Conservation (phyloP, 1,140 invertebrate species). For the Drosophila malerkotliana region DNA sequence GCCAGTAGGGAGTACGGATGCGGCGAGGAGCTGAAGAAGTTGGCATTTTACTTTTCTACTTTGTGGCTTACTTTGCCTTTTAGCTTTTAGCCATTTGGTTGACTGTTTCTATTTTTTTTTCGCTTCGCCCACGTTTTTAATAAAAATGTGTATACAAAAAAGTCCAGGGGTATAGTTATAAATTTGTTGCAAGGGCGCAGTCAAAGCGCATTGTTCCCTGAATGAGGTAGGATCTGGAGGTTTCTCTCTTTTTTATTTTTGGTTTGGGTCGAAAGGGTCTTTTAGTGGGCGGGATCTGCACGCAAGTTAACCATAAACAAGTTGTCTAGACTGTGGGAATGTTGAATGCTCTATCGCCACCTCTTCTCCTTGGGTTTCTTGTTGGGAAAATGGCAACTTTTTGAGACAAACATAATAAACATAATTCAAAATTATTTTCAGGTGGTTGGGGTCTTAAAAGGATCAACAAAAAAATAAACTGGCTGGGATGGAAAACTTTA, state of each 20-base stretch:
- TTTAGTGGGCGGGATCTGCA: slow-evolving; percentile 57
- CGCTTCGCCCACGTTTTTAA: slow-evolving; percentile 53
- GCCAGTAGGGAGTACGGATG: background rate
- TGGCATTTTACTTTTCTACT: slow-evolving; percentile 79
- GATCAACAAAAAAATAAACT: slow-evolving; percentile 11
- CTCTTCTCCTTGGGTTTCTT: slow-evolving; percentile 26
- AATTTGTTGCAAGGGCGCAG: slow-evolving; percentile 71
- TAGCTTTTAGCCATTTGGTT: slow-evolving; percentile 76
- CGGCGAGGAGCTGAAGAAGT: slow-evolving; percentile 49
- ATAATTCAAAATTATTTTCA: slow-evolving; percentile 49
- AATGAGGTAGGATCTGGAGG: slow-evolving; percentile 16
- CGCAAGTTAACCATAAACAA: slow-evolving; percentile 79
- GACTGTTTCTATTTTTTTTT: slow-evolving; percentile 43
- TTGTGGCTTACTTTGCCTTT: slow-evolving; percentile 80
- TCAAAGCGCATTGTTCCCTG: slow-evolving; percentile 67
- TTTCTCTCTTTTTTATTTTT: background rate
- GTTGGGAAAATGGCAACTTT: slow-evolving; percentile 27
- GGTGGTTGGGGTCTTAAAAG: slow-evolving; percentile 31
- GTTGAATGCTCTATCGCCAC: slow-evolving; percentile 56
- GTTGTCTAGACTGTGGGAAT: slow-evolving; percentile 67
- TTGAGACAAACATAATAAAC: slow-evolving; percentile 55
- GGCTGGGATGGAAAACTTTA: slow-evolving; percentile 25
- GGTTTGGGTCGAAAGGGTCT: slow-evolving; percentile 21
- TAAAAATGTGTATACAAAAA: slow-evolving; percentile 68
- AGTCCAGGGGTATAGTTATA: slow-evolving; percentile 71